phyloP scores from a whole-genome alignment of 2,113 vertebrate genomes.

The Scatophagus argus region DNA sequence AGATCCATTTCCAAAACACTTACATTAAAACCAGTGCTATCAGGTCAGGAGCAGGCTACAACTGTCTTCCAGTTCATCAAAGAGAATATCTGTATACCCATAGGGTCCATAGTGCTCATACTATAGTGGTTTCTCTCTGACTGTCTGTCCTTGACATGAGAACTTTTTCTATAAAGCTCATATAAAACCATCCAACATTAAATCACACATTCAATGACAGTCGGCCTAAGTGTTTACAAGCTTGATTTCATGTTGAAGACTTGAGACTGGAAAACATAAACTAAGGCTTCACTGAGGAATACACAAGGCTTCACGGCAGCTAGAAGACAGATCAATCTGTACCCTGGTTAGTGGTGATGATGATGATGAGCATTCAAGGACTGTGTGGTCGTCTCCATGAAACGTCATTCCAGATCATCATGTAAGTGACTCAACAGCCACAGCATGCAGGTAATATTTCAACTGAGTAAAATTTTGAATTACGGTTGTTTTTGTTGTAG shows the following conservation, averaged over 20 bases:
- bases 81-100: slow-evolving; percentile 25
- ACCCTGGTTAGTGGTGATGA: neutral
- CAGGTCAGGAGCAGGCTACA: slow-evolving; percentile 25
- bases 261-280: neutral
- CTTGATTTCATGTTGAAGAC: neutral
- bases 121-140: no score
- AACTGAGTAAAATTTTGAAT: neutral
- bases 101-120: neutral
- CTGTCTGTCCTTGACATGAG: no score
- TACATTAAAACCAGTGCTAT: neutral
- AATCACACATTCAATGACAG: no score
- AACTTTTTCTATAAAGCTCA: slow-evolving; percentile 3
- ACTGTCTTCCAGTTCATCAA: slow-evolving; percentile 41
- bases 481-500: neutral
- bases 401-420: neutral
- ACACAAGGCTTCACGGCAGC: no score
- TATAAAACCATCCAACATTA: neutral
- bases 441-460: neutral
- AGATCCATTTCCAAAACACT: slow-evolving; percentile 17
- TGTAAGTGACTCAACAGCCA: neutral
- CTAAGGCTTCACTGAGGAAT: no score
- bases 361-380: no score
- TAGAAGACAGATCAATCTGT: neutral
- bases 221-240: no score
- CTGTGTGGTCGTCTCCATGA: neutral